These are phyloP conservation scores for Leptopterna dolabrata DNA, from an alignment of 2,888 invertebrate genomes.

Conservation along the genomic window DNA sequence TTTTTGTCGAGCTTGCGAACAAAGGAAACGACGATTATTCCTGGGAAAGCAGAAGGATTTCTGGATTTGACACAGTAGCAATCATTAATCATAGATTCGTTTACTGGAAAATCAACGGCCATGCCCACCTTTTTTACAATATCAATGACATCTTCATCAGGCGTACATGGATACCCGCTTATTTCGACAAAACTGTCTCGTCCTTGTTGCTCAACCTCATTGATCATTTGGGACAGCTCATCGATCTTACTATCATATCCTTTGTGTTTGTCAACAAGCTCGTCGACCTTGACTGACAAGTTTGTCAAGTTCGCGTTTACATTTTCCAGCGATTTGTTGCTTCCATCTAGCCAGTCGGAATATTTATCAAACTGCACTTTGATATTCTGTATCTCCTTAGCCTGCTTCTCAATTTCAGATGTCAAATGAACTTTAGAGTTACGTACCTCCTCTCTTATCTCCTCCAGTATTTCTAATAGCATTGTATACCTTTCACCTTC, in stretches of 20 bases:
- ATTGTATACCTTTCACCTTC: background rate
- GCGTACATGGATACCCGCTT: background rate
- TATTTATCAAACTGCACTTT: background rate
- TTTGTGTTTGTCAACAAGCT: background rate
- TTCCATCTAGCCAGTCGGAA: background rate
- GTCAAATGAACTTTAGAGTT: background rate
- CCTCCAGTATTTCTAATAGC: background rate
- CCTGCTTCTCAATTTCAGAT: background rate
- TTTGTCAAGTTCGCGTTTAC: background rate
- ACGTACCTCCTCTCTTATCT: background rate
- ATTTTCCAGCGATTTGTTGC: background rate
- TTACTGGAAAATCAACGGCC: background rate
- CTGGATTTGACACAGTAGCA: background rate
- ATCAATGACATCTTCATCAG: background rate
- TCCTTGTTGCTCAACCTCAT: background rate
- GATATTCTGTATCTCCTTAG: background rate
- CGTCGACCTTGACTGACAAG: background rate
- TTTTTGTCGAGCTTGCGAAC: background rate
- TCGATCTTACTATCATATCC: background rate
- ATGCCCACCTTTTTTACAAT: background rate
- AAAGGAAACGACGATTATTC: background rate
- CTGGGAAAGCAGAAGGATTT: background rate
- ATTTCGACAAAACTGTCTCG: background rate
- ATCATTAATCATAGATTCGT: background rate
- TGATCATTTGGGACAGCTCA: background rate